phyloP scores from a whole-genome alignment of 2,113 vertebrate species.

The Etia nguti region DNA sequence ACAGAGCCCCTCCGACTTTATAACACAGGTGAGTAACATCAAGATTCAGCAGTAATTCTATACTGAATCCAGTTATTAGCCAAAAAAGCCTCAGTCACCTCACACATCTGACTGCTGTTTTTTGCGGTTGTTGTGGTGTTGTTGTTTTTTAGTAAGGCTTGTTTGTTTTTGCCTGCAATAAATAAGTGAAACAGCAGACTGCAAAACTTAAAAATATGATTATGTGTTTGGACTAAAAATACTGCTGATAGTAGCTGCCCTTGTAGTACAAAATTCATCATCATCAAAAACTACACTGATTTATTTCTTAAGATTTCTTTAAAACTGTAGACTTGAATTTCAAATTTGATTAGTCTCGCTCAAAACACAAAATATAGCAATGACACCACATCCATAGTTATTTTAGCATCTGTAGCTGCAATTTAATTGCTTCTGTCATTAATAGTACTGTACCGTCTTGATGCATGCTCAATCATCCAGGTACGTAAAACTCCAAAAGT shows the following conservation, averaged over 20 bases:
- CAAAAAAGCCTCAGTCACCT: background rate
- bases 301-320: background rate
- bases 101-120: background rate
- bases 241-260: background rate
- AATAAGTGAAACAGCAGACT: background rate
- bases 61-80: background rate
- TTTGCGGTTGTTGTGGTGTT: background rate
- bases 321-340: background rate
- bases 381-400: background rate
- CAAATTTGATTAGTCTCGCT: background rate
- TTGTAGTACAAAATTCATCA: background rate
- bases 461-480: too few relatives aligned
- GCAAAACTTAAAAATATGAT: background rate
- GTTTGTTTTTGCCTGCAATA: background rate
- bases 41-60: background rate
- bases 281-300: background rate
- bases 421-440: background rate
- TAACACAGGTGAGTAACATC: constrained; percentile 13
- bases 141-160: background rate
- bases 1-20: constrained; percentile 50
- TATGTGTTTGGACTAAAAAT: background rate
- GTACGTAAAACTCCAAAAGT: too few relatives aligned
- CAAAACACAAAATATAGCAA: background rate
- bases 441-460: too few relatives aligned
- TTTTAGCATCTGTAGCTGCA: background rate